phyloP scores from a whole-genome alignment of 2,113 vertebrate species.

The Trematocara stigmaticum region DNA sequence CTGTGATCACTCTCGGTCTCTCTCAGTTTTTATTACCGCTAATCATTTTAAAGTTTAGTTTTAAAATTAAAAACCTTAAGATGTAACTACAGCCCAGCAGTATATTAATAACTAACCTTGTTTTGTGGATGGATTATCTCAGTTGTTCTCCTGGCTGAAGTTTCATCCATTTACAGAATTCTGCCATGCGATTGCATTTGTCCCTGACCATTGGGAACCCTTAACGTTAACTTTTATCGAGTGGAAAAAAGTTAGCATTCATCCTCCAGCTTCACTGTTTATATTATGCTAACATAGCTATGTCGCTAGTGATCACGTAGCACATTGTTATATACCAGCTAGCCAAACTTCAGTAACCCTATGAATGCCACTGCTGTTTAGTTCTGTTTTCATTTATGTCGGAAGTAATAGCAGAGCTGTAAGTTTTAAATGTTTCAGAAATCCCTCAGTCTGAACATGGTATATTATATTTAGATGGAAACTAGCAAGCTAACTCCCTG shows the following conservation, averaged over 20 bases:
- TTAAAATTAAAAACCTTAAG: background rate
- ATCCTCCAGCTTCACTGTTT: background rate
- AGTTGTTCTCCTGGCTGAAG: background rate
- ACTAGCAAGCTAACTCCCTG: background rate
- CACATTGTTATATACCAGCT: background rate
- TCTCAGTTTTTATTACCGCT: background rate
- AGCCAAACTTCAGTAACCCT: background rate
- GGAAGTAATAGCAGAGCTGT: background rate
- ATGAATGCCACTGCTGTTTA: background rate
- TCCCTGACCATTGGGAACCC: background rate
- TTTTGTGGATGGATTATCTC: background rate
- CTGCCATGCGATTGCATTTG: background rate
- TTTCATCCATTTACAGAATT: background rate
- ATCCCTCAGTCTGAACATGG: background rate
- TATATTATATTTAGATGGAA: background rate
- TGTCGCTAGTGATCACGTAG: background rate
- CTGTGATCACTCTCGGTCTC: background rate
- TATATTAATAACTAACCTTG: background rate
- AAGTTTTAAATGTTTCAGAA: background rate
- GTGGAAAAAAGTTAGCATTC: background rate
- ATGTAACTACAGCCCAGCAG: background rate
- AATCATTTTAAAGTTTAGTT: background rate
- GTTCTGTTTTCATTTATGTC: background rate
- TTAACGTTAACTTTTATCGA: background rate
- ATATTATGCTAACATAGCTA: background rate